Evolutionary conservation across 1,140 invertebrate genomes (phyloP), one percentile per base, ranked within the genome.

Genomic region (Zaprionus ornatus): DNA sequence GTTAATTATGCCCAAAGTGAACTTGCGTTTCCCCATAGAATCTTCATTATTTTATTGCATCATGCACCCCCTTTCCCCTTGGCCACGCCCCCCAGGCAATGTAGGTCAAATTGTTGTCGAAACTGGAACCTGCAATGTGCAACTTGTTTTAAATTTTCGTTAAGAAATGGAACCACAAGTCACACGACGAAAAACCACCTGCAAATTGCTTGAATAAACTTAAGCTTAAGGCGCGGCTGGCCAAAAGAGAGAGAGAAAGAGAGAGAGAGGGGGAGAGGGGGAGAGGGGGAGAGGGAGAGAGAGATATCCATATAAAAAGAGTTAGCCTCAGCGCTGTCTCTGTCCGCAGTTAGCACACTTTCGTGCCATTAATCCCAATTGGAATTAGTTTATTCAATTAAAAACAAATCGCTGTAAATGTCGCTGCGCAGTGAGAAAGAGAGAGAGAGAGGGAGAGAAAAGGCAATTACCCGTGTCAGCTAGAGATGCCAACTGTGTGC

Each of bases 321-420:
- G 40, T 42, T 17, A 48, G 19, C 45, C 45, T 21, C 13, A 29
- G 35, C 4, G 19, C 25, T 19, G 13, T n/a, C 12, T 55, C 27
- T 10, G 5, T 7, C 27, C 23, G 10, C 40, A 50, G 37, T 65
- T 67, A 65, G 69, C 77, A 74, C 77, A 66, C 73, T 79, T 82
- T 82, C 64, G 25, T 52, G 61, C 32, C 60, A 81, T 72, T 79
- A 59, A 76, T 45, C 23, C 29, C 73, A 71, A 68, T 79, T 61
- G 55, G 68, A 69, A 54, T 73, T 60, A 63, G 73, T 69, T 68
- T 56, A 62, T 42, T 77, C 68, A 81, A 81, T 79, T 77, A 69
- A 65, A 45, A 72, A 68, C 54, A 66, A 68, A 64, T 42, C 25
- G 23, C 15, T 29, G n/a, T 65, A 56, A 75, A 59, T 45, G 55